Conservation (phyloP, 2,797 vertebrate genomes). For the Helostoma temminkii region DNA sequence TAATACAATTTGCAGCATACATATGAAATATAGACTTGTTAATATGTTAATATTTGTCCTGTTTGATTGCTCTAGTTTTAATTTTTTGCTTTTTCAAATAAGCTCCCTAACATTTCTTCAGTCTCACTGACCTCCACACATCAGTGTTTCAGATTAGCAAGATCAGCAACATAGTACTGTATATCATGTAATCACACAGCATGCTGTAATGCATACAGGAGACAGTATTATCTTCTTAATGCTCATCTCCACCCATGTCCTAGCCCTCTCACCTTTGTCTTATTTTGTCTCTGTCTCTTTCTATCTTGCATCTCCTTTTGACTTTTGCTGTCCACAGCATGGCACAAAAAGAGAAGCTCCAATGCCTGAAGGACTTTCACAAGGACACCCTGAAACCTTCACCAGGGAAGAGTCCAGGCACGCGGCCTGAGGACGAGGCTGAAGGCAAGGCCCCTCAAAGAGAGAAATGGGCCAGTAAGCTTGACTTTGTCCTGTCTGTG, state of each 20-base stretch:
- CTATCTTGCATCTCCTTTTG: background rate
- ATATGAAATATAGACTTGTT: background rate
- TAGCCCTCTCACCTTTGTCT: conserved; percentile 54
- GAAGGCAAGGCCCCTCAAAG: conserved; percentile 95
- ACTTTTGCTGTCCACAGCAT: conserved; percentile 78
- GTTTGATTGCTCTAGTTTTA: background rate
- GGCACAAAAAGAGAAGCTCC: conserved; percentile 98
- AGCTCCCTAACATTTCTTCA: conserved; percentile 22
- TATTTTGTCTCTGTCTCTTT: conserved; percentile 28
- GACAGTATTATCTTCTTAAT: conserved; percentile 70
- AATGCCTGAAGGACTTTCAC: conserved; percentile 98
- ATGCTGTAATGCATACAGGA: conserved; percentile 58
- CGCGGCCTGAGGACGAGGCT: conserved; percentile 94
- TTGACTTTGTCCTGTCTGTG: conserved; percentile 98
- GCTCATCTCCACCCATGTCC: conserved; percentile 48
- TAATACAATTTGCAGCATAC: background rate
- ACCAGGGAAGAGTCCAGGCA: conserved; percentile 97
- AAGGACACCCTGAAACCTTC: conserved; percentile 99
- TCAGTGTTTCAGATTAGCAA: conserved; percentile 68
- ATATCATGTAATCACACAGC: conserved; percentile 54
- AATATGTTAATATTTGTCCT: conserved; percentile 1
- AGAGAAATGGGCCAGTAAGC: conserved; percentile 99
- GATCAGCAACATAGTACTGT: conserved; percentile 66
- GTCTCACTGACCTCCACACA: conserved; percentile 65
- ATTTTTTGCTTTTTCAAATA: background rate